Conservation (phyloP, 2,797 vertebrate genomes). For the Enteromius trimaculatus region DNA sequence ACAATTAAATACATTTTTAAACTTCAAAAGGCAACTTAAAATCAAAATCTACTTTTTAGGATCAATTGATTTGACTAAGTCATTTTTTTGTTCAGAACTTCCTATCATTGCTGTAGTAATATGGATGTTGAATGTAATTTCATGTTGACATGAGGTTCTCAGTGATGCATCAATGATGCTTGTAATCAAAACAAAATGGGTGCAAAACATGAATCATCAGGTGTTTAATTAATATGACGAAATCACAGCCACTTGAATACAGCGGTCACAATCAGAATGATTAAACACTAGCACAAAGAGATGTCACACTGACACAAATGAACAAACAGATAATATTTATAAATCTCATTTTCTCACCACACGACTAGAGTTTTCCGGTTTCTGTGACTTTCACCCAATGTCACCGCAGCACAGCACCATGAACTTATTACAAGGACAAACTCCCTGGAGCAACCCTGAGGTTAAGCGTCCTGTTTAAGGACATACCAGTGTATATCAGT, state of each 20-base stretch:
- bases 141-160: neutral
- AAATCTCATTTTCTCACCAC: neutral
- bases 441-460: neutral
- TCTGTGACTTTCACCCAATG: neutral
- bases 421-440: constrained; percentile 17
- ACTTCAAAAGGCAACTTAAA: neutral
- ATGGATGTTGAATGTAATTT: constrained; percentile 4
- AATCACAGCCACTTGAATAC: neutral
- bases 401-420: neutral
- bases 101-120: neutral
- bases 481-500: neutral
- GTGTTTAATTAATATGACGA: neutral
- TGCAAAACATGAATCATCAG: constrained; percentile 4
- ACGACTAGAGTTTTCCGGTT: neutral
- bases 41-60: neutral
- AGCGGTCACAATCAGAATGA: neutral
- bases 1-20: neutral
- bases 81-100: neutral
- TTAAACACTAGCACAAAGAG: neutral
- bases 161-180: neutral
- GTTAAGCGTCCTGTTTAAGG: neutral
- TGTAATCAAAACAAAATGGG: neutral
- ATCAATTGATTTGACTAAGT: neutral
- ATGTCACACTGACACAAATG: neutral
- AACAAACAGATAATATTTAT: neutral